phyloP scores from a whole-genome alignment of 2,113 vertebrate species.

The Choloepus hoffmanni region DNA sequence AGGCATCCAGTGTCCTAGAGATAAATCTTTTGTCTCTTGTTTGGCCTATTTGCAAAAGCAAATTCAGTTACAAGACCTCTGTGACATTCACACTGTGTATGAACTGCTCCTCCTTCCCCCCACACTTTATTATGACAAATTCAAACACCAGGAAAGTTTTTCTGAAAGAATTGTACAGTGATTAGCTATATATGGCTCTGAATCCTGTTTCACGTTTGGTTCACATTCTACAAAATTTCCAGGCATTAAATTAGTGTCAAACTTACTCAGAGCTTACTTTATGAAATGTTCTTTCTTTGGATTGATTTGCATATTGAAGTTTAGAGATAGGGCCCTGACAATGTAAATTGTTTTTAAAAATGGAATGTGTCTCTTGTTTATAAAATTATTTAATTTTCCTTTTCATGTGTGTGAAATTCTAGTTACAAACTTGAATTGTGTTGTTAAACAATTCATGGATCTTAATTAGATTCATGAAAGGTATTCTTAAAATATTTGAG shows the following conservation, averaged over 20 bases:
- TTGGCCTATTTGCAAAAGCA: not conserved
- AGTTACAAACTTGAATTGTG: not conserved
- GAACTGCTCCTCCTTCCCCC: too few species aligned
- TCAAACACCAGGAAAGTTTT: too few species aligned
- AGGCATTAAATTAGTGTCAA: not conserved
- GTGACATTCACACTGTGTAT: too few species aligned
- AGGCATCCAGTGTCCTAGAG: not conserved
- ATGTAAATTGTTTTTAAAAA: not conserved
- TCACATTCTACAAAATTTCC: constrained; percentile 37
- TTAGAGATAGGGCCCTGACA: not conserved
- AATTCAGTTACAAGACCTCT: too few species aligned
- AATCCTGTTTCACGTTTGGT: not conserved
- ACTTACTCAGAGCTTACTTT: not conserved
- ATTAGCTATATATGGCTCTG: too few species aligned
- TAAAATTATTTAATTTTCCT: constrained; percentile 3
- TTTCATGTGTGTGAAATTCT: not conserved
- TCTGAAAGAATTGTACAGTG: too few species aligned
- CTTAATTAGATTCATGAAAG: constrained; percentile 10
- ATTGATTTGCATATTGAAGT: constrained; percentile 3
- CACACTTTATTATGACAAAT: too few species aligned
- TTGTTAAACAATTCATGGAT: not conserved
- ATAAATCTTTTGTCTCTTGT: constrained; percentile 28
- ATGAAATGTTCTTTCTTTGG: constrained; percentile 24
- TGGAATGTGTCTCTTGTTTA: not conserved
- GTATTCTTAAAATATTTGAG: constrained; percentile 8